Percentiles rank a stretch among this genome's conserved stretches.
phyloP scores from a whole-genome alignment of 2,888 invertebrate species.

The Xestobium rufovillosum region DNA sequence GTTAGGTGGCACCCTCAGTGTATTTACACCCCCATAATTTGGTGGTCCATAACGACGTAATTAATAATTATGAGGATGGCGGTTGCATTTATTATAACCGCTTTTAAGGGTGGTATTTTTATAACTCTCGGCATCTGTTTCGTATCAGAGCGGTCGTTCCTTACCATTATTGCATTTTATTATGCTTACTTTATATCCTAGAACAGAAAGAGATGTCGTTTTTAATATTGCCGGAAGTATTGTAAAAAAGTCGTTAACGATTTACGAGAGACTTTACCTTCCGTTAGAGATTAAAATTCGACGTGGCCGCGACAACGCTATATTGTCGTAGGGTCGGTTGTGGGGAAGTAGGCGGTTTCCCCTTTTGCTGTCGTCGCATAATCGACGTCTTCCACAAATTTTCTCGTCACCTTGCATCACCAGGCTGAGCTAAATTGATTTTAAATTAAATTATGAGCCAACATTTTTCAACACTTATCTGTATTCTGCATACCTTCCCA shows the following conservation, averaged over 20 bases:
- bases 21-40: too few relatives aligned
- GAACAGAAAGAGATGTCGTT: constrained; percentile 14
- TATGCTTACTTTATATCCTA: constrained; percentile 8
- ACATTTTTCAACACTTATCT: constrained; percentile 40
- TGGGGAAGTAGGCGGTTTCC: too few relatives aligned
- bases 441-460: constrained; percentile 39
- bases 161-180: constrained; percentile 6
- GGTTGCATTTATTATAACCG: too few relatives aligned
- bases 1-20: too few relatives aligned
- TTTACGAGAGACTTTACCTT: constrained; percentile 27
- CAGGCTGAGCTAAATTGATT: constrained; percentile 36
- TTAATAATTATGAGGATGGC: too few relatives aligned
- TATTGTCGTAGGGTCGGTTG: background rate
- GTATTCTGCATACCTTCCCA: constrained; percentile 32
- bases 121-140: too few relatives aligned
- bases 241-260: constrained; percentile 27
- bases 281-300: constrained; percentile 27
- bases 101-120: too few relatives aligned
- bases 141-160: background rate
- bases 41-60: too few relatives aligned
- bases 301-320: constrained; percentile 8
- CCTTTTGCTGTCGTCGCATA: constrained; percentile 13
- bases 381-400: constrained; percentile 35
- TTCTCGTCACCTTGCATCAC: constrained; percentile 34
- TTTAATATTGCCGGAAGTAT: constrained; percentile 19